A percentile compares a stretch with the other conserved stretches of the same genome.
Conservation (phyloP, 2,888 invertebrate genomes). For the Ecdyonurus torrentis region DNA sequence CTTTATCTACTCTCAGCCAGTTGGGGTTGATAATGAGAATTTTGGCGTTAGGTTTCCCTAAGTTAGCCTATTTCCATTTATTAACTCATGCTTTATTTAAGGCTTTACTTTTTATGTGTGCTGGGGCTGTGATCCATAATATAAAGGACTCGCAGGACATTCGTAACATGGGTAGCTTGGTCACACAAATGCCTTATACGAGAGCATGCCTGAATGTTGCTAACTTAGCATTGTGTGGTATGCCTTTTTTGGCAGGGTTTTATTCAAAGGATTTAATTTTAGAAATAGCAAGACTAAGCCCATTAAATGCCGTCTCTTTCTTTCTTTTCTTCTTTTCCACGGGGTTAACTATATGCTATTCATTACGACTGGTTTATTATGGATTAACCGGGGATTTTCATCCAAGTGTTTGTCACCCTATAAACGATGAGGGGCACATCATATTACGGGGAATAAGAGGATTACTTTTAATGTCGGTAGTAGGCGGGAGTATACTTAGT, state of each 20-base stretch:
- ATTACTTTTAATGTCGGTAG: background rate
- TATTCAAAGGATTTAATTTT: constrained; percentile 47
- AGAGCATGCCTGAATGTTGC: constrained; percentile 35
- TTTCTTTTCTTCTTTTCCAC: constrained; percentile 38
- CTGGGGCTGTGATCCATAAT: constrained; percentile 49
- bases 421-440: constrained; percentile 32
- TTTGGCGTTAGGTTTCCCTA: constrained; percentile 34
- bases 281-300: constrained; percentile 33
- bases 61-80: constrained; percentile 53
- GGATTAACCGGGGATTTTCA: constrained; percentile 32
- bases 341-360: constrained; percentile 32
- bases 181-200: constrained; percentile 32
- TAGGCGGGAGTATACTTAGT: background rate
- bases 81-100: constrained; percentile 60
- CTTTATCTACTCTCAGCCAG: constrained; percentile 57
- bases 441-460: constrained; percentile 6
- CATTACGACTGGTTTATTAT: constrained; percentile 37
- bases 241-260: constrained; percentile 47
- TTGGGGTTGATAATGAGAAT: constrained; percentile 53
- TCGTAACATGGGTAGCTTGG: constrained; percentile 38
- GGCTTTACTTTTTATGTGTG: constrained; percentile 54
- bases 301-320: constrained; percentile 35
- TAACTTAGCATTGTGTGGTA: constrained; percentile 42
- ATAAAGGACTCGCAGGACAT: constrained; percentile 47
- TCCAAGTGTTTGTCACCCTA: constrained; percentile 30